Percentiles rank a stretch among this genome's conserved stretches.
Evolutionary conservation across 2,797 vertebrate species (phyloP).

Genomic region (Rhincodon typus): DNA sequence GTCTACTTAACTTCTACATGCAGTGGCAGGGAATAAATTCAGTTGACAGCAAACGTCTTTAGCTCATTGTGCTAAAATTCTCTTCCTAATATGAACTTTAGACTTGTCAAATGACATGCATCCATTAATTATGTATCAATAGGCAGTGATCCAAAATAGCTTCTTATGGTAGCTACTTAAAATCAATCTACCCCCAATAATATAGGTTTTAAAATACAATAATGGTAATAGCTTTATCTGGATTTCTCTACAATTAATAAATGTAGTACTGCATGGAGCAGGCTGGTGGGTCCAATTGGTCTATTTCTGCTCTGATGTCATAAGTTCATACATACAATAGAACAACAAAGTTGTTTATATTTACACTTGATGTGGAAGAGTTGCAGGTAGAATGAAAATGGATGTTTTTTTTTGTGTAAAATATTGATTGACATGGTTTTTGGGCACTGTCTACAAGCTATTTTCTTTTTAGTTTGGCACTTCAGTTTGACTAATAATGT

Average conservation of each 20-base stretch:
- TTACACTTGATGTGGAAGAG: neutral
- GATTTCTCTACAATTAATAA: neutral
- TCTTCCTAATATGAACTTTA: constrained; percentile 16
- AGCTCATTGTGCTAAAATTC: constrained; percentile 4
- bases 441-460: neutral
- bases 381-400: neutral
- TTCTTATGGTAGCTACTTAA: neutral
- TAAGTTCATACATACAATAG: too few relatives aligned
- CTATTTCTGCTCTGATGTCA: too few relatives aligned
- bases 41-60: neutral
- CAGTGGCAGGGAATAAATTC: neutral
- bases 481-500: neutral
- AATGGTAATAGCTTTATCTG: neutral
- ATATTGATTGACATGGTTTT: neutral
- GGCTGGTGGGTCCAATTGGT: too few relatives aligned
- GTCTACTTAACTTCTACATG: neutral
- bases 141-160: neutral
- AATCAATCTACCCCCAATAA: neutral
- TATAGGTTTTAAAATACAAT: neutral
- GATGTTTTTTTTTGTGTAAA: neutral
- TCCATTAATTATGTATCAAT: neutral
- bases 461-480: neutral
- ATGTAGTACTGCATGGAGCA: neutral
- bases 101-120: neutral
- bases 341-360: neutral